These are phyloP conservation scores for Drosophila bunnanda DNA, from an alignment of 2,888 invertebrate genomes.

Conservation along the genomic window DNA sequence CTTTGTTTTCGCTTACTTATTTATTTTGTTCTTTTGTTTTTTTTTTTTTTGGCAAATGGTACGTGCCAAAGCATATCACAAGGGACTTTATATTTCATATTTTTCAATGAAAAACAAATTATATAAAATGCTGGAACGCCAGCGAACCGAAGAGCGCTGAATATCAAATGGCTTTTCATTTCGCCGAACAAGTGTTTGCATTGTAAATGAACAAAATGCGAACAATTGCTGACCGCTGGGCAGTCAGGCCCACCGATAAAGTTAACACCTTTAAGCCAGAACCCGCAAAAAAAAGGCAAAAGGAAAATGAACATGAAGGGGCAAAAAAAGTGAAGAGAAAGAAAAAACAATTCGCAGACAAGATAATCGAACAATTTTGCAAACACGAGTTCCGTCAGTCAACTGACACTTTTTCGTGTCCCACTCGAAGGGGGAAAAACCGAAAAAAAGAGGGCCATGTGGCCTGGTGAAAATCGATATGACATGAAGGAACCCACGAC, in stretches of 20 bases:
- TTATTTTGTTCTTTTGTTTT: slow-evolving; percentile 23
- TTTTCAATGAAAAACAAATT: slow-evolving; percentile 60
- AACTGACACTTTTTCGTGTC: slow-evolving; percentile 74
- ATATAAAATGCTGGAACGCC: slow-evolving; percentile 52
- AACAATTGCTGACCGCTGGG: slow-evolving; percentile 34
- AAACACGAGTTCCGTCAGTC: slow-evolving; percentile 71
- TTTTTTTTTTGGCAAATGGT: slow-evolving; percentile 32
- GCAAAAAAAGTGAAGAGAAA: slow-evolving; percentile 18
- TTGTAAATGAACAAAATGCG: slow-evolving; percentile 51
- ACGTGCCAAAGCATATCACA: slow-evolving; percentile 60
- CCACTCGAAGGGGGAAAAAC: slow-evolving; percentile 50
- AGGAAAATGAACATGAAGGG: slow-evolving; percentile 28
- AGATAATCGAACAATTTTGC: slow-evolving; percentile 60
- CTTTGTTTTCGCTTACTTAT: slow-evolving; percentile 32
- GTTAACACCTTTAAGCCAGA: slow-evolving; percentile 78
- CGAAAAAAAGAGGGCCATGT: slow-evolving; percentile 21
- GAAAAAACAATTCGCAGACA: slow-evolving; percentile 43
- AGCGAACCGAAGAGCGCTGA: slow-evolving; percentile 29
- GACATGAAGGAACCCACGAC: slow-evolving; percentile 64
- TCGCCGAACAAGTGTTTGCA: slow-evolving; percentile 71
- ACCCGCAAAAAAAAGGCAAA: slow-evolving; percentile 53
- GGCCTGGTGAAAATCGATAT: slow-evolving; percentile 75
- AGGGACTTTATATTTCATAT: slow-evolving; percentile 47
- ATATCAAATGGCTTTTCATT: slow-evolving; percentile 71
- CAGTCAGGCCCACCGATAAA: slow-evolving; percentile 63